Evolutionary conservation across 2,888 invertebrate species (phyloP), one percentile per base, ranked within the genome.

Genomic region (Biston betularia): DNA sequence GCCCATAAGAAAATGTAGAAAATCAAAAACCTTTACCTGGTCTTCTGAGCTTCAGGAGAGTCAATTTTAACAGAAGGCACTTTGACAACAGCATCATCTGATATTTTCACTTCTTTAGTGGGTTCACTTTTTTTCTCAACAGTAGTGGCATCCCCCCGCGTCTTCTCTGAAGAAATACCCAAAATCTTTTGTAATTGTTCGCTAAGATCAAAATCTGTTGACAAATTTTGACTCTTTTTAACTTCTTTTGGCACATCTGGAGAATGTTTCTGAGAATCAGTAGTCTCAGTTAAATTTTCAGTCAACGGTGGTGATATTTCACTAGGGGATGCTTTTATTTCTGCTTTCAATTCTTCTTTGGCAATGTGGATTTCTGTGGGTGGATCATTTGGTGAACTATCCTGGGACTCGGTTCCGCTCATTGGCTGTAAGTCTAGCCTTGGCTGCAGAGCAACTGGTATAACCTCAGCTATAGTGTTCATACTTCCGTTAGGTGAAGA

Each of bases 121-220:
- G 85, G 83, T 45, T 94, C 94, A 53, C 73, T 79, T 72, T 90
- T 91, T 72, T 89, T 89, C 66, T 94, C 94, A 0, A 72, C 76
- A 72, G 73, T 85, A 15, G 79, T 72, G 0, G 74, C 73, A 8
- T 90, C 92, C 0, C 82, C 83, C 0, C 92, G 79, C 0, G 93
- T 89, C 70, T 94, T 94, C 71, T 94, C 94, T 6, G 93, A 88
- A 0, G 93, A 89, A 44, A 94, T 94, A 11, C 94, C 94, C 10
- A 94, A 75, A 65, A 94, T 94, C 71, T 94, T 94, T 79, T 94
- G 94, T 75, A 94, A 72, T 65, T 94, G 94, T 65, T 94, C 94
- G 63, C 93, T 93, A 0, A 94, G 76, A 77, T 94, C 94, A 68
- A 94, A 94, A 71, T 94, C 94, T 0, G 94, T 93, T 0, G 94